A percentile compares a stretch with the other conserved stretches of the same genome.
These are phyloP conservation scores for Rhodophaea formosa DNA, from an alignment of 2,888 invertebrate species.

Conservation along the genomic window DNA sequence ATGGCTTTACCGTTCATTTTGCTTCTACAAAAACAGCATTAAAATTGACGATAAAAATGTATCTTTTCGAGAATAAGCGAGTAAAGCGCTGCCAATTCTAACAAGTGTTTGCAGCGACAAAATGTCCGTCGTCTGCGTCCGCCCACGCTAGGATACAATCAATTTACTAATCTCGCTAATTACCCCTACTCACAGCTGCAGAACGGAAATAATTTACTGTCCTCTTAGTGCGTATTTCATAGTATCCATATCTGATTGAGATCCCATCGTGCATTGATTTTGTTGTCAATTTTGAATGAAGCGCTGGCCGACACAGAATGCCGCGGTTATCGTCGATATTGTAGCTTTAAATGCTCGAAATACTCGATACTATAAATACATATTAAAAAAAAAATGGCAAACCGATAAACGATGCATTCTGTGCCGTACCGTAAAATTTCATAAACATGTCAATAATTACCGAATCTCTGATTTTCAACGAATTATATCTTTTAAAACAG, in stretches of 20 bases:
- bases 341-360: constrained; percentile 2
- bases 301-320: constrained; percentile 39
- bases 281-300: constrained; percentile 41
- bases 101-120: not conserved
- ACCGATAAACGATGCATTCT: constrained; percentile 32
- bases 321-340: constrained; percentile 7
- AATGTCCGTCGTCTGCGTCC: not conserved
- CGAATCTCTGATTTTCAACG: constrained; percentile 48
- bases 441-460: constrained; percentile 38
- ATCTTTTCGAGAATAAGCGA: constrained; percentile 13
- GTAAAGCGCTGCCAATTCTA: constrained; percentile 11
- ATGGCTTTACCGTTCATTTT: not conserved
- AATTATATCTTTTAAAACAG: constrained; percentile 57
- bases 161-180: constrained; percentile 51
- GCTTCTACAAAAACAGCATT: not conserved
- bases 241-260: constrained; percentile 56
- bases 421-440: constrained; percentile 37
- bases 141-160: constrained; percentile 16
- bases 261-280: constrained; percentile 59
- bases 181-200: constrained; percentile 73
- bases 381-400: constrained; percentile 5
- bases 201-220: constrained; percentile 68
- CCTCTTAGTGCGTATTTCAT: constrained; percentile 51
- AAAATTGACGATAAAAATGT: not conserved
- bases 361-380: not conserved